Conservation (phyloP, 2,797 vertebrate species). For the Scleropages formosus region DNA sequence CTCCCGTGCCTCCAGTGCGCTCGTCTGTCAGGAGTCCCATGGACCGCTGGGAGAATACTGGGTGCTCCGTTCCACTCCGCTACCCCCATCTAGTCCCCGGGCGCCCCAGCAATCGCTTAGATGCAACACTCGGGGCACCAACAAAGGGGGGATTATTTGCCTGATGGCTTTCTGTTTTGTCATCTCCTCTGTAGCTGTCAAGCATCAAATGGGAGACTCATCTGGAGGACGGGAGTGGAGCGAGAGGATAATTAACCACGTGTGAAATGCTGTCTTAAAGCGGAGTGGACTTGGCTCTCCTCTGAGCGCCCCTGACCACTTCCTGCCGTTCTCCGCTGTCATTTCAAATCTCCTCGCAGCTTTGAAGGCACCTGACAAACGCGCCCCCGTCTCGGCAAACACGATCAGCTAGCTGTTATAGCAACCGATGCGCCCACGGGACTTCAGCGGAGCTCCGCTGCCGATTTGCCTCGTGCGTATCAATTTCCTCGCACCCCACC, state of each 20-base stretch:
- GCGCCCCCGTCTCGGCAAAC: no score
- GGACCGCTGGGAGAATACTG: neutral
- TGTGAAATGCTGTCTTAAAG: neutral
- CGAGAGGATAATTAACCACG: neutral
- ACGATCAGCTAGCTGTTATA: neutral
- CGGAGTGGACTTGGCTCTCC: neutral
- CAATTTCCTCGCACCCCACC: constrained; percentile 4
- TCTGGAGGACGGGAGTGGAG: neutral
- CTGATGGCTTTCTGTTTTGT: constrained; percentile 20
- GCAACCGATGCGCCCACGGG: neutral
- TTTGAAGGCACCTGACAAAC: neutral
- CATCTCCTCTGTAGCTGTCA: constrained; percentile 22
- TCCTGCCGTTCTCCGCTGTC: neutral
- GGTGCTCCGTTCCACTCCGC: constrained; percentile 10
- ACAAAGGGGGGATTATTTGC: constrained; percentile 28
- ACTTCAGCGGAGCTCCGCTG: neutral
- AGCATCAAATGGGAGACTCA: neutral
- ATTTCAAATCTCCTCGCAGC: neutral
- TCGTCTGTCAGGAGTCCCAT: neutral
- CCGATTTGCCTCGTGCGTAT: no score
- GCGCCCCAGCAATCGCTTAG: neutral
- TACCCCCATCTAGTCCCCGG: constrained; percentile 21
- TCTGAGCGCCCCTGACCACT: neutral
- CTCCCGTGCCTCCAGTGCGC: neutral
- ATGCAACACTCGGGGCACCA: constrained; percentile 7